These are phyloP conservation scores for Stratiolaelaps scimitus DNA, from an alignment of 1,140 invertebrate genomes.

Conservation along the genomic window DNA sequence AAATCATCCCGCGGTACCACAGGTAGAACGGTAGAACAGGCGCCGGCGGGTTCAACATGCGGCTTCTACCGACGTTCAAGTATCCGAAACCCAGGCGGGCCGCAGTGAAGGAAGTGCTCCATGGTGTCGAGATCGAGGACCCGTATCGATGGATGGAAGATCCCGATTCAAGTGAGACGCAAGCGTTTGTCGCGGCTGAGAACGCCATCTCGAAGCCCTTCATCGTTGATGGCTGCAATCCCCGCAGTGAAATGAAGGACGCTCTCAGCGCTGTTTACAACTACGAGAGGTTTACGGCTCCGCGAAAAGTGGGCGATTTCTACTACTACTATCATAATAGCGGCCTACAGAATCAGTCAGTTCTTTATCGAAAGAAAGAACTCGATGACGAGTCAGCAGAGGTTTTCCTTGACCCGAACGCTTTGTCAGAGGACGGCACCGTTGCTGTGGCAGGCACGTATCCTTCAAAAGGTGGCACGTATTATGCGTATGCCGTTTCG, in stretches of 20 bases:
- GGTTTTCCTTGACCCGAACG: conserved; percentile 92
- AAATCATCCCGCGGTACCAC: too few species aligned
- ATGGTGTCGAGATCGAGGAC: conserved; percentile 67
- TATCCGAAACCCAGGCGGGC: conserved; percentile 8
- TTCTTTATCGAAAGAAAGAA: conserved; percentile 83
- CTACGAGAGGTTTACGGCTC: conserved; percentile 84
- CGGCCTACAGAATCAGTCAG: conserved; percentile 86
- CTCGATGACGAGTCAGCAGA: conserved; percentile 58
- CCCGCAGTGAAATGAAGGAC: conserved; percentile 55
- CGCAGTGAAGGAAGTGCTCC: neutral
- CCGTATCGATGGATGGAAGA: conserved; percentile 70
- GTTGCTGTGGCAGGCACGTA: conserved; percentile 55
- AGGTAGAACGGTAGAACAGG: too few species aligned
- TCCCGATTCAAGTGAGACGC: conserved; percentile 78
- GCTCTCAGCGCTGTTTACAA: conserved; percentile 50
- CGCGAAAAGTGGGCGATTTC: conserved; percentile 64
- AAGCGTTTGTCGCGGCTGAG: conserved; percentile 76
- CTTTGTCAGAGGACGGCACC: conserved; percentile 81
- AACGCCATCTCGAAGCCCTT: conserved; percentile 78
- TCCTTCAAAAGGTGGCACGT: conserved; percentile 74
- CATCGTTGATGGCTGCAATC: conserved; percentile 56
- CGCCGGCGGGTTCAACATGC: too few species aligned
- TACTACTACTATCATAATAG: conserved; percentile 91
- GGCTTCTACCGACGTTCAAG: neutral
- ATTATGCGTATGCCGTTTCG: conserved; percentile 80